Conservation (phyloP, 2,113 vertebrate genomes). For the Octodon degus region DNA sequence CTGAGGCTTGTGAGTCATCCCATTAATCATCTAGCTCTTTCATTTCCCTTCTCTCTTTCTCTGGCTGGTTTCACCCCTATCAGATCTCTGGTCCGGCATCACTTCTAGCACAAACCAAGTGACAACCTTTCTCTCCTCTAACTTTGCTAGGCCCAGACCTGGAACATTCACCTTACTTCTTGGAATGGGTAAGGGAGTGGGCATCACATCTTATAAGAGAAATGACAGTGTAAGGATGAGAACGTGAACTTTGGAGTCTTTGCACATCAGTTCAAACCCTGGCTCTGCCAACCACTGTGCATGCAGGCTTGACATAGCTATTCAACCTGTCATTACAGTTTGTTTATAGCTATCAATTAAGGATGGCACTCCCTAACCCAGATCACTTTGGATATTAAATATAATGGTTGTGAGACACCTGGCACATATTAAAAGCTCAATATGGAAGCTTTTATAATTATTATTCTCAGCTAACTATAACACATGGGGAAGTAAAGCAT, state of each 20-base stretch:
- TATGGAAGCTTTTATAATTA: conserved; percentile 16
- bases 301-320: neutral
- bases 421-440: neutral
- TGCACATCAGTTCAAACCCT: conserved; percentile 23
- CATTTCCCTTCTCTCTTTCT: neutral
- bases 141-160: neutral
- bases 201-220: neutral
- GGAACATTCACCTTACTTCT: neutral
- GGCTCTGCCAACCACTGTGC: neutral
- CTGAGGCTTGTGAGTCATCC: neutral
- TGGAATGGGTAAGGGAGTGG: neutral
- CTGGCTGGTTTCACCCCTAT: neutral
- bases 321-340: neutral
- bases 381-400: conserved; percentile 1
- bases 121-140: neutral
- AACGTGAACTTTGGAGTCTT: neutral
- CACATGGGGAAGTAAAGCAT: neutral
- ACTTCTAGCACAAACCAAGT: conserved; percentile 29
- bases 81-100: neutral
- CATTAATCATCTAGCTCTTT: neutral
- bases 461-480: neutral
- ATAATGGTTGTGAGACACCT: neutral
- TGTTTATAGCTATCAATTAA: neutral
- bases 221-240: neutral
- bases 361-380: neutral